These are phyloP conservation scores for Asobara japonica DNA, from an alignment of 1,140 invertebrate species.

Conservation along the genomic window DNA sequence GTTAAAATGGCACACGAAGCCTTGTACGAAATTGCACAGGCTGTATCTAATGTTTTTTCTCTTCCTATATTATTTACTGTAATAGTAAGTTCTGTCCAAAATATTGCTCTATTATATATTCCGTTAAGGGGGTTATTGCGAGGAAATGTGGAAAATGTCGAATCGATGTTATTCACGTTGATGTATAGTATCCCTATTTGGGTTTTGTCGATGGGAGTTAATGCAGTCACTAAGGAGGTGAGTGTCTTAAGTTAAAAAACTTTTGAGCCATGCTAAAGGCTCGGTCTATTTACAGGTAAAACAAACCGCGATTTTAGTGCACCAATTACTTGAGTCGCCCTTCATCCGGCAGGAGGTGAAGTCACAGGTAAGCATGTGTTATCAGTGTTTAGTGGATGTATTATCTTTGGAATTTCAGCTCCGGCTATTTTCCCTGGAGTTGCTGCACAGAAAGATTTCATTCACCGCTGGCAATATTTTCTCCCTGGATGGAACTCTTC, in stretches of 20 bases:
- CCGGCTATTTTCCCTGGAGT: slow-evolving; percentile 69
- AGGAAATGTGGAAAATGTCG: too few species aligned
- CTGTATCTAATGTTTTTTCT: background rate
- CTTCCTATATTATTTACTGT: background rate
- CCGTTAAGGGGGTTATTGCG: too few species aligned
- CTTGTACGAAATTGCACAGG: background rate
- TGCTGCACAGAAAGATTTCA: slow-evolving; percentile 65
- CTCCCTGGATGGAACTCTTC: slow-evolving; percentile 67
- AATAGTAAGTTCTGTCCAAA: background rate
- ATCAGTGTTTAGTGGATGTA: background rate
- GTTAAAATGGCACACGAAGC: background rate
- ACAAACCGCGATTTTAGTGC: too few species aligned
- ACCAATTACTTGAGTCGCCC: too few species aligned
- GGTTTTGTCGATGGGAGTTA: background rate
- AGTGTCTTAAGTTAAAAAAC: background rate
- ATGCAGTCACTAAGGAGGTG: background rate
- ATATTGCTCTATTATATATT: background rate
- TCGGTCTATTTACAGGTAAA: too few species aligned
- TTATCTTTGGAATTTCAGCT: slow-evolving; percentile 50
- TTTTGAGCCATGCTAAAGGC: too few species aligned
- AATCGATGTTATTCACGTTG: background rate
- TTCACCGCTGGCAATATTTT: slow-evolving; percentile 71
- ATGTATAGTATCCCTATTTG: background rate
- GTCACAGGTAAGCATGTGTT: too few species aligned
- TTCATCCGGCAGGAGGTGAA: too few species aligned